A percentile compares a stretch with the other conserved stretches of the same genome.
These are phyloP conservation scores for Hydropsyche betteni DNA, from an alignment of 2,888 invertebrate genomes.

Conservation along the genomic window DNA sequence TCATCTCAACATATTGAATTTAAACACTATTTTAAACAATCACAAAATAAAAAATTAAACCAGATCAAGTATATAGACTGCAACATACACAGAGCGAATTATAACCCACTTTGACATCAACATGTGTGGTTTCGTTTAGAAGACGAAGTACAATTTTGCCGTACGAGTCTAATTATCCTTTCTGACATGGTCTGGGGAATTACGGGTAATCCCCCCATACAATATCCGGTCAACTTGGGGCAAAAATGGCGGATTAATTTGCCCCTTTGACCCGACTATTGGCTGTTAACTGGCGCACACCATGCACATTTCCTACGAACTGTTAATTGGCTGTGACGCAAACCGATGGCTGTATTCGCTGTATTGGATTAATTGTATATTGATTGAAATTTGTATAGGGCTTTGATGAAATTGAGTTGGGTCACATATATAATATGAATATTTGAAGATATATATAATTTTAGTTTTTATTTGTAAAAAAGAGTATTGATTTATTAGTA, in stretches of 20 bases:
- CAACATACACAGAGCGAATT: too few relatives aligned
- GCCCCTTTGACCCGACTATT: not conserved
- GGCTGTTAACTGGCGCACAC: not conserved
- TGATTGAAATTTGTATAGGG: conserved; percentile 21
- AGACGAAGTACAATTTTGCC: not conserved
- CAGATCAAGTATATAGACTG: too few relatives aligned
- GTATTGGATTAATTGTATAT: not conserved
- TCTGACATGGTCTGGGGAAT: conserved; percentile 4
- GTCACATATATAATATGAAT: too few relatives aligned
- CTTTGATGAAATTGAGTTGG: too few relatives aligned
- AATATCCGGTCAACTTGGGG: conserved; percentile 16
- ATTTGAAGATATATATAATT: too few relatives aligned
- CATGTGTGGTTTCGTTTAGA: not conserved
- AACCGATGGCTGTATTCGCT: not conserved
- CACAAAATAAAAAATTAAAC: too few relatives aligned
- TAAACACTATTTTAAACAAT: too few relatives aligned
- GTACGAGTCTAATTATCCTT: conserved; percentile 24
- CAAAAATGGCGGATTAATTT: conserved; percentile 15
- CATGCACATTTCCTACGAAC: conserved; percentile 1
- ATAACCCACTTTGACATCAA: not conserved
- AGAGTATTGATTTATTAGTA: too few relatives aligned
- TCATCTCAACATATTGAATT: too few relatives aligned
- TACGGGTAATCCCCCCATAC: conserved; percentile 5
- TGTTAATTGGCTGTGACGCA: conserved; percentile 10
- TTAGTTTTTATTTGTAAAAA: too few relatives aligned